Evolutionary conservation across 2,113 vertebrate genomes (phyloP).

Genomic region (Vidua macroura): DNA sequence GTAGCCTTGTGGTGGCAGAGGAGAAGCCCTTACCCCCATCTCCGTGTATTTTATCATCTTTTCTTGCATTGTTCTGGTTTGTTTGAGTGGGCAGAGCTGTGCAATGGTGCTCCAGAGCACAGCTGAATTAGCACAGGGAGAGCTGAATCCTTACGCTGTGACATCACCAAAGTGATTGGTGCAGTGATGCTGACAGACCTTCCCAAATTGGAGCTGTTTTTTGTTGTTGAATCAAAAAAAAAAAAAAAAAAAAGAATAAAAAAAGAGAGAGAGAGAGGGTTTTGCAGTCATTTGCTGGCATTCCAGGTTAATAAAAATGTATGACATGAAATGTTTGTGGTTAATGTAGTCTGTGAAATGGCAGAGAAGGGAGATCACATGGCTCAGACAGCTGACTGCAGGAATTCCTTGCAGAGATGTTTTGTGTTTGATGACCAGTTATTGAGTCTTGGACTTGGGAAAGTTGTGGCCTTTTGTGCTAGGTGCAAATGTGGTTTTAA

Average conservation of each 20-base stretch:
- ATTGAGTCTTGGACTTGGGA: background rate
- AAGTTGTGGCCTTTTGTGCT: background rate
- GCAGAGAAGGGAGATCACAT: background rate
- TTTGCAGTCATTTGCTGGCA: background rate
- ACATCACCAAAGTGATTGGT: background rate
- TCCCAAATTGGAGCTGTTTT: background rate
- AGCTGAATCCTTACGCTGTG: background rate
- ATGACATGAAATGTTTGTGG: background rate
- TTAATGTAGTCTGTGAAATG: background rate
- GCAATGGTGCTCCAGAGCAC: background rate
- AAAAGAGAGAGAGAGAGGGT: background rate
- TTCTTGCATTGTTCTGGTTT: background rate
- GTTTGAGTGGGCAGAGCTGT: background rate
- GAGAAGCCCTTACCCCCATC: background rate
- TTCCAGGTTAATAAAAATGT: background rate
- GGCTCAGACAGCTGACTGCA: background rate
- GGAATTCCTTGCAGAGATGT: background rate
- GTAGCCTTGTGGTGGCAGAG: background rate
- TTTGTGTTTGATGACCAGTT: background rate
- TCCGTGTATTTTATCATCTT: rapidly evolving
- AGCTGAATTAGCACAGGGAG: rapidly evolving
- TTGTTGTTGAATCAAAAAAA: background rate
- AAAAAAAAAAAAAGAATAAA: background rate
- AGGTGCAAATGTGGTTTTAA: background rate
- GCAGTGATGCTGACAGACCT: background rate